phyloP scores from a whole-genome alignment of 2,797 vertebrate genomes.

The Gambusia yucatana region DNA sequence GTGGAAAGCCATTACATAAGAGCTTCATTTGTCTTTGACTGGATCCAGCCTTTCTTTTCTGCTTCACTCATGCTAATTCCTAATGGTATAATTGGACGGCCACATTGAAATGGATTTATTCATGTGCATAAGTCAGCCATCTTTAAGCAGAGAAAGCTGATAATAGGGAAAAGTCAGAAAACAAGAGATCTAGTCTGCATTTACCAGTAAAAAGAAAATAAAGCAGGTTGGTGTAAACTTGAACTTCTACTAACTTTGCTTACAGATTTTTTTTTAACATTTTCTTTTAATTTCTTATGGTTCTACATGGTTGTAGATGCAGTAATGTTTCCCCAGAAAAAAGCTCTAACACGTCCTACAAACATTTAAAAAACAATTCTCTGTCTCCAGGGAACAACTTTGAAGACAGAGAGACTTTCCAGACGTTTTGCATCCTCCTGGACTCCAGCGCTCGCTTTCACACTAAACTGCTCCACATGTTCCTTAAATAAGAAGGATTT shows the following conservation, averaged over 20 bases:
- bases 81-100: constrained; percentile 2
- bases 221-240: not conserved
- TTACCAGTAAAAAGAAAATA: not conserved
- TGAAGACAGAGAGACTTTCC: constrained; percentile 80
- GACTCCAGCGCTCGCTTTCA: constrained; percentile 89
- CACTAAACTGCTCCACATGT: constrained; percentile 83
- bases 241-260: not conserved
- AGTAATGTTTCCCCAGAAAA: not conserved
- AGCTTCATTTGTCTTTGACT: constrained; percentile 8
- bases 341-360: not conserved
- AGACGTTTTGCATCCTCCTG: constrained; percentile 84
- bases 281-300: not conserved
- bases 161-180: not conserved
- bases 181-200: not conserved
- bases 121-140: constrained; percentile 4
- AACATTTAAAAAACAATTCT: constrained; percentile 12
- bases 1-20: constrained; percentile 13
- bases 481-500: constrained; percentile 55
- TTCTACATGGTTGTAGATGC: not conserved
- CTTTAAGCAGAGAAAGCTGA: not conserved
- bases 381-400: constrained; percentile 67
- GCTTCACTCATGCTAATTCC: not conserved
- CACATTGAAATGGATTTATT: constrained; percentile 10
- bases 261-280: not conserved
- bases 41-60: constrained; percentile 1